Base-by-base conservation (phyloP, 2,888 invertebrate genomes). In the Drosophila rubida region DNA sequence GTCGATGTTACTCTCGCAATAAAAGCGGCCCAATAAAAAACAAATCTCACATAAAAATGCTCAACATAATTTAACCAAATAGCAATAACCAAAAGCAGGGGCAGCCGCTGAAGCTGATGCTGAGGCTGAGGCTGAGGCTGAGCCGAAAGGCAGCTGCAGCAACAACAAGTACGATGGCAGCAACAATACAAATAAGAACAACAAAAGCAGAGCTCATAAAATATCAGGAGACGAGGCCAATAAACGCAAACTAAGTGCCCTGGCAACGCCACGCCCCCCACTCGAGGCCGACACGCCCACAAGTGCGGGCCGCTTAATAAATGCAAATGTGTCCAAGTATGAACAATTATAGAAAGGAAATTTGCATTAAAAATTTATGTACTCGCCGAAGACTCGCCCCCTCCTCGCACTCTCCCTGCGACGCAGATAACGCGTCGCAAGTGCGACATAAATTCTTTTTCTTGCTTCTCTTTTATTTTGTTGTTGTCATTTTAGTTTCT, bases 271-370 rank as follows among this genome's bases (percentile, higher is more conserved):
- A 51, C 53, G 37, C 59, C 55, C 14, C 27, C 13, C n/a, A 16
- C 41, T 16, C 8, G n/a, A 1, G 41, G 23, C 50, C 7, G 8
- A 16, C 41, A 41, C 67, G 45, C 61, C 55, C 55, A 58, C 37
- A 59, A 59, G 25, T 44, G 48, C 14, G 44, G 49, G 42, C 50
- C 50, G 73, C 74, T 80, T 79, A 82, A 87, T 87, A 87, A 78
- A 82, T 87, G 82, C 81, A 82, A 82, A 84, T 82, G 87, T 87
- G 84, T 73, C 81, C 87, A 87, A 82, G 80, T 82, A 80, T 80
- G 78, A 80, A 70, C 87, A 83, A 83, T 84, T 87, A 83, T 80
- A 84, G 87, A 87, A 87, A 75, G 85, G 85, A 84, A 83, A 83
- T 87, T 87, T 87, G 67, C 84, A 87, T 82, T 82, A 83, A 80